phyloP scores from a whole-genome alignment of 2,888 invertebrate genomes.

The Nezara viridula region DNA sequence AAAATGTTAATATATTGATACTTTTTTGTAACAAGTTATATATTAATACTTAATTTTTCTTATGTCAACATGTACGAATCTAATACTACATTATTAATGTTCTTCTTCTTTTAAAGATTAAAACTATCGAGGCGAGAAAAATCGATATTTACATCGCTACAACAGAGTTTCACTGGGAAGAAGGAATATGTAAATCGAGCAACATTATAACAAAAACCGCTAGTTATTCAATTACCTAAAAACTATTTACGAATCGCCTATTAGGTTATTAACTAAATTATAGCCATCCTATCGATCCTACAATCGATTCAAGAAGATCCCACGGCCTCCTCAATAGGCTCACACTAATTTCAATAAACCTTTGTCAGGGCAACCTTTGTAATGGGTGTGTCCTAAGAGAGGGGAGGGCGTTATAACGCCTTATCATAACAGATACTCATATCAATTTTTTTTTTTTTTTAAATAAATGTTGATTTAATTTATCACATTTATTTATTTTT shows the following conservation, averaged over 20 bases:
- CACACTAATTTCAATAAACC: conserved; percentile 15
- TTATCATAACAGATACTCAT: too few species aligned
- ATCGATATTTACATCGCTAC: too few species aligned
- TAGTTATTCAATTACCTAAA: not conserved
- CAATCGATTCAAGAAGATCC: not conserved
- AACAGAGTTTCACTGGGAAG: not conserved
- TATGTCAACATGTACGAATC: too few species aligned
- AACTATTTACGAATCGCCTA: not conserved
- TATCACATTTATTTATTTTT: too few species aligned
- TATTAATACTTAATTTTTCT: too few species aligned
- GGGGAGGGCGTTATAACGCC: not conserved
- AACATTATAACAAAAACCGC: not conserved
- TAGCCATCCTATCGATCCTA: not conserved
- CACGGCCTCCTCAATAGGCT: not conserved
- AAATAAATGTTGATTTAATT: too few species aligned
- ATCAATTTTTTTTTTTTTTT: too few species aligned
- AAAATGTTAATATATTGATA: too few species aligned
- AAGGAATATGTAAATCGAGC: not conserved
- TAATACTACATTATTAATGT: too few species aligned
- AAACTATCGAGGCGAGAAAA: too few species aligned
- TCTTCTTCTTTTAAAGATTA: too few species aligned
- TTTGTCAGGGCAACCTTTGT: not conserved
- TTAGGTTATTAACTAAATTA: conserved; percentile 19
- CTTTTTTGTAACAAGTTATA: too few species aligned
- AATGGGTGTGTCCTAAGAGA: not conserved